Evolutionary conservation across 2,888 invertebrate species (phyloP).

Genomic region (Conus canariensis): DNA sequence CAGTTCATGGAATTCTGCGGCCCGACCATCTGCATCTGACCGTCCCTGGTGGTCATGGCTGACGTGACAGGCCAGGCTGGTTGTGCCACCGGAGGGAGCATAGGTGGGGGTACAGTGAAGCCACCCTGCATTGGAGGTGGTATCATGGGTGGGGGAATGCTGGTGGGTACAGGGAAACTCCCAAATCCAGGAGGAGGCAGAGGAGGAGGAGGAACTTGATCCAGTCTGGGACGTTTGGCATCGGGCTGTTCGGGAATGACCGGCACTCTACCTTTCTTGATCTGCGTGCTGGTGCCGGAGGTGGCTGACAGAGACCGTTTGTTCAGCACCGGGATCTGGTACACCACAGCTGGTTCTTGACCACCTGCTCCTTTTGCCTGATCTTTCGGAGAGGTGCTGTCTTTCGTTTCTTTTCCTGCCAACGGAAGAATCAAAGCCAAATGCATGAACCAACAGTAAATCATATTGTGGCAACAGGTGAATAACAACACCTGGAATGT

Average conservation of each 20-base stretch:
- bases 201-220: background rate
- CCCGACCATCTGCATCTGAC: background rate
- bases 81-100: background rate
- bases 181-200: background rate
- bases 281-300: background rate
- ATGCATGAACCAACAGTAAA: background rate
- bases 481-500: background rate
- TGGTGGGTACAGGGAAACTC: slow-evolving; percentile 12
- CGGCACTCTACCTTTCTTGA: slow-evolving; percentile 2
- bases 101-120: background rate
- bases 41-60: background rate
- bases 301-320: background rate
- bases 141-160: background rate
- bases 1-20: background rate
- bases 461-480: background rate
- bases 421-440: background rate
- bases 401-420: background rate
- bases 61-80: background rate
- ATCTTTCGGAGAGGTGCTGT: background rate
- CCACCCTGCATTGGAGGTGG: background rate
- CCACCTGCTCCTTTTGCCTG: background rate
- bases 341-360: background rate
- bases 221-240: slow-evolving; percentile 29
- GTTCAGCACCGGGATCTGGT: slow-evolving; percentile 33
- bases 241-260: background rate